Conservation (phyloP, 2,888 invertebrate genomes). For the Gortyna flavago region DNA sequence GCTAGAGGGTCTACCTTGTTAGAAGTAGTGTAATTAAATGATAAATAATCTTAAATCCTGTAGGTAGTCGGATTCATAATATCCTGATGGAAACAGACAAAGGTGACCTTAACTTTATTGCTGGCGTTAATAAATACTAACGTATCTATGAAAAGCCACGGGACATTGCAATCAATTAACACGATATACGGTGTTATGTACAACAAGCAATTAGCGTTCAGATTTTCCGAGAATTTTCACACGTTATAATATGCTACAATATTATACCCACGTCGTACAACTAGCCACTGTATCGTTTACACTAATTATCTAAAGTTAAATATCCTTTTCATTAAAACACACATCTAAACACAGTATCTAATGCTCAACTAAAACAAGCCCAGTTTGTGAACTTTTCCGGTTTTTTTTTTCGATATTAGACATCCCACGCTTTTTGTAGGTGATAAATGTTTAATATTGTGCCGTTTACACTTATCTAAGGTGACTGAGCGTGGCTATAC, state of each 20-base stretch:
- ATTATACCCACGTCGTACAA: neutral
- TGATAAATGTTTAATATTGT: no score
- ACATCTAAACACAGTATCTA: neutral
- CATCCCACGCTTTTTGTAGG: constrained; percentile 3
- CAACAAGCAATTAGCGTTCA: neutral
- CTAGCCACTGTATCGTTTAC: neutral
- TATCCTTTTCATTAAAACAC: neutral
- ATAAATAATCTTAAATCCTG: no score
- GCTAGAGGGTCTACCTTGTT: neutral
- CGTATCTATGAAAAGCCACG: neutral
- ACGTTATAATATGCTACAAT: neutral
- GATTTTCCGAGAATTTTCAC: neutral
- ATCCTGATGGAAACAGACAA: neutral
- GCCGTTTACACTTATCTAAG: constrained; percentile 38
- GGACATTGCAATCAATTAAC: constrained; percentile 3
- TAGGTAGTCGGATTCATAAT: neutral
- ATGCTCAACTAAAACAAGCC: neutral
- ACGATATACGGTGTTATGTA: neutral
- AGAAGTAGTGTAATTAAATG: neutral
- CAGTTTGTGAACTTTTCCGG: neutral
- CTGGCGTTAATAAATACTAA: neutral
- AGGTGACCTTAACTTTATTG: neutral
- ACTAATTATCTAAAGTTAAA: neutral
- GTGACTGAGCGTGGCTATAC: neutral
- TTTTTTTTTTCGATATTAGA: neutral